Base-by-base conservation (phyloP, 2,113 vertebrate genomes). In the Myiozetetes cayanensis region DNA sequence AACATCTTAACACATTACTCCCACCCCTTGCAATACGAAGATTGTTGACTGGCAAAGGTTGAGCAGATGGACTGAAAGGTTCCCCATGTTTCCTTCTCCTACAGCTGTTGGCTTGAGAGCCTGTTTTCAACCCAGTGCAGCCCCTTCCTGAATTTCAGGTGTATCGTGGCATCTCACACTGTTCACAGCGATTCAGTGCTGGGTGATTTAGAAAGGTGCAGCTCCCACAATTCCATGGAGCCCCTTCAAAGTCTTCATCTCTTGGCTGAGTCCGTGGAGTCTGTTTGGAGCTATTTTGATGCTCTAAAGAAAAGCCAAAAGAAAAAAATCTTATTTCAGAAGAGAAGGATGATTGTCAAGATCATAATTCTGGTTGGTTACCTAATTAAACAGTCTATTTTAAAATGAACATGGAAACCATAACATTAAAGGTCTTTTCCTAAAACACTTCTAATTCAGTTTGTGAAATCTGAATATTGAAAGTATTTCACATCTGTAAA, bases 191-290 rank as follows among this genome's bases (percentile, higher is more conserved):
- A 97, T 99, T 99, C 87, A 99, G 98, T 65, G 99, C 99, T 50
- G 99, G 99, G 90, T 99, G 99, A 97, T 99, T 99, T 96, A 99
- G 99, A 97, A 99, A 99, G 95, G 99, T 99, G 98, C 99, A 99
- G 97, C 98, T 99, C 92, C 99, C 99, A 97, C 99, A 99, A 98
- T 99, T 99, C 99, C 99, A 99, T 14, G 99, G 99, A 87, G 99
- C 99, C 27, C 99, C 99, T 98, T 99, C 99, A 23, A 99, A 99
- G 97, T 99, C 99, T 97, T 99, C 99, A 87, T 99, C 99, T 97
- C 98, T 98, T 91, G 98, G 98, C 27, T 98, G 98, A 72, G 88
- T 95, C 41, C 94, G 97, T 78, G 96, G 87, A 87, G 97, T 98
- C 85, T 97, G 98, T 59, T 97, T 98, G 85, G 98, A 97, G 92